Conservation (phyloP, 2,113 vertebrate genomes). For the Rattus rattus region DNA sequence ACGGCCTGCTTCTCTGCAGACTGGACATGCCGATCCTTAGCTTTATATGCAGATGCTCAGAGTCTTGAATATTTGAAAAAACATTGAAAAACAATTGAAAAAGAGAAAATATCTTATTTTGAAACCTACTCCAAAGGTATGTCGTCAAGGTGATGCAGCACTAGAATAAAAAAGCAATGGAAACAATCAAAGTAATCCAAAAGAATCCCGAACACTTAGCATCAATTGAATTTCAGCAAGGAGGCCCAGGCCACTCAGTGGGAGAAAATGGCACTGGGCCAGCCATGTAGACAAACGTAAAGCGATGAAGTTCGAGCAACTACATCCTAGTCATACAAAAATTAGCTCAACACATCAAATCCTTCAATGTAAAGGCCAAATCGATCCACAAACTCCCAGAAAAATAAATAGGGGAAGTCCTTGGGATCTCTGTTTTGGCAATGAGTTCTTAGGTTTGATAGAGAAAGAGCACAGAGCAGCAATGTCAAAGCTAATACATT, state of each 20-base stretch:
- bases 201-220: conserved; percentile 22
- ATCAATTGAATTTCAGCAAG: neutral
- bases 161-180: neutral
- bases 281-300: neutral
- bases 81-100: conserved; percentile 7
- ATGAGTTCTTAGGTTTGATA: conserved; percentile 32
- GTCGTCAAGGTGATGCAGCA: neutral
- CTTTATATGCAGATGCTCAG: neutral
- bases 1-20: neutral
- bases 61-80: neutral
- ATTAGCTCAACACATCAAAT: neutral
- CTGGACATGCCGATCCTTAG: neutral
- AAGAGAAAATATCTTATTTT: neutral
- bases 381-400: neutral
- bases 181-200: neutral
- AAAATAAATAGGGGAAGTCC: conserved; percentile 2
- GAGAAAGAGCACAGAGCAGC: conserved; percentile 6
- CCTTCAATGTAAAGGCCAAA: conserved; percentile 33
- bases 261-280: neutral
- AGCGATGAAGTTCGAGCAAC: neutral
- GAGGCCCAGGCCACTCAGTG: neutral
- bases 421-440: conserved; percentile 14
- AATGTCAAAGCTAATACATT: conserved; percentile 33
- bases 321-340: neutral
- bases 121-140: neutral